Evolutionary conservation across 1,140 invertebrate genomes (phyloP).

Genomic region (Kradibia gibbosae): DNA sequence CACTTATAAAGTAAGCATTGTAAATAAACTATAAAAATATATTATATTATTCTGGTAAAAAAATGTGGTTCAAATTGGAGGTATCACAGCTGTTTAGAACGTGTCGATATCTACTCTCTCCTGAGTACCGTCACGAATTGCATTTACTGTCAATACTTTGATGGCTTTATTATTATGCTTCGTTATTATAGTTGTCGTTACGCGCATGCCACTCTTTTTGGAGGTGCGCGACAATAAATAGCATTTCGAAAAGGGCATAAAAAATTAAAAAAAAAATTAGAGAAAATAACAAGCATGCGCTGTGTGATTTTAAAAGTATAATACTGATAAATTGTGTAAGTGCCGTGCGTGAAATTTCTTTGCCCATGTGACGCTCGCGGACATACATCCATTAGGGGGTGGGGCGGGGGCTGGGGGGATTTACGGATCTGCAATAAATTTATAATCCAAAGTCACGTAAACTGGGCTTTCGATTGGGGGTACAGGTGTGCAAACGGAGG

Average conservation of each 20-base stretch:
- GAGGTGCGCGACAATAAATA: neutral
- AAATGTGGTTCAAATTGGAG: neutral
- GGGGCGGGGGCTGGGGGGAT: neutral
- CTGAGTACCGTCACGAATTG: neutral
- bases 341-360: neutral
- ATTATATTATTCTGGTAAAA: conserved; percentile 1
- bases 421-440: neutral
- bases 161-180: conserved; percentile 1
- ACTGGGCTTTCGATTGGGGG: neutral
- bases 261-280: neutral
- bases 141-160: conserved; percentile 9
- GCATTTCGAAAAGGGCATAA: neutral
- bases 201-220: neutral
- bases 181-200: no score
- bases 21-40: conserved; percentile 19
- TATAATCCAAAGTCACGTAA: neutral
- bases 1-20: neutral
- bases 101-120: conserved; percentile 6
- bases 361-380: neutral
- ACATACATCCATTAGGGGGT: neutral
- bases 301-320: neutral
- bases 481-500: neutral
- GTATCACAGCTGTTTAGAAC: conserved; percentile 37
- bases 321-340: neutral
- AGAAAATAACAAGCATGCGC: neutral